Evolutionary conservation across 2,113 vertebrate species (phyloP).

Genomic region (Nansenia antarctica): DNA sequence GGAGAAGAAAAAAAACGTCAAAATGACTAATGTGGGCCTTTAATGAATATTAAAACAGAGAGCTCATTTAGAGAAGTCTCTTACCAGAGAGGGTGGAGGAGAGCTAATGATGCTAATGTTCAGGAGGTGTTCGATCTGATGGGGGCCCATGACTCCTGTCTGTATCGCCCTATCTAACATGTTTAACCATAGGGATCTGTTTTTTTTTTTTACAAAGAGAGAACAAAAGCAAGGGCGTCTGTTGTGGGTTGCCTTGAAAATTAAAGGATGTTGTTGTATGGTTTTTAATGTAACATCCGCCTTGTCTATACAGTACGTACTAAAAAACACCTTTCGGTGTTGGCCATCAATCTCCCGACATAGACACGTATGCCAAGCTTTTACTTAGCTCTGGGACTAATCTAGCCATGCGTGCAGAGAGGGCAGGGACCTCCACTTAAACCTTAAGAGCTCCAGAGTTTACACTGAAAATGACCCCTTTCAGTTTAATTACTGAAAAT

Average conservation of each 20-base stretch:
- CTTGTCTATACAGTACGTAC: neutral
- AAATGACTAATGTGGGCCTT: too few species aligned
- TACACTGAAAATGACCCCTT: conserved; percentile 60
- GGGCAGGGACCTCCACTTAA: conserved; percentile 32
- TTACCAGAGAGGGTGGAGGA: conserved; percentile 49
- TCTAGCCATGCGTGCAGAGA: conserved; percentile 11
- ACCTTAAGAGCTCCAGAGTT: conserved; percentile 31
- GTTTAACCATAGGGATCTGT: too few species aligned
- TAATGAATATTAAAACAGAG: too few species aligned
- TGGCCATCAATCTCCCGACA: conserved; percentile 17
- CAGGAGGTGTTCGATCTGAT: conserved; percentile 53
- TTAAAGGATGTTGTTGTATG: neutral
- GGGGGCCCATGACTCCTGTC: too few species aligned
- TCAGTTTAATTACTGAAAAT: conserved; percentile 64
- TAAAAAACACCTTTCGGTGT: conserved; percentile 19
- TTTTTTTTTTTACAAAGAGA: too few species aligned
- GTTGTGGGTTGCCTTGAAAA: too few species aligned
- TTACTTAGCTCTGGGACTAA: conserved; percentile 1
- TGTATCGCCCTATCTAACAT: too few species aligned
- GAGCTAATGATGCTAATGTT: conserved; percentile 57
- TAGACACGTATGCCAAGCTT: conserved; percentile 18
- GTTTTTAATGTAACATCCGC: conserved; percentile 21
- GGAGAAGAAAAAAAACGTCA: conserved; percentile 59
- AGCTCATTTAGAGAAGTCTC: conserved; percentile 47
- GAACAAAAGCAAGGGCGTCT: too few species aligned